Percentiles rank a stretch among this genome's conserved stretches.
Evolutionary conservation across 2,113 vertebrate species (phyloP).

Genomic region (Indicator maculatus): DNA sequence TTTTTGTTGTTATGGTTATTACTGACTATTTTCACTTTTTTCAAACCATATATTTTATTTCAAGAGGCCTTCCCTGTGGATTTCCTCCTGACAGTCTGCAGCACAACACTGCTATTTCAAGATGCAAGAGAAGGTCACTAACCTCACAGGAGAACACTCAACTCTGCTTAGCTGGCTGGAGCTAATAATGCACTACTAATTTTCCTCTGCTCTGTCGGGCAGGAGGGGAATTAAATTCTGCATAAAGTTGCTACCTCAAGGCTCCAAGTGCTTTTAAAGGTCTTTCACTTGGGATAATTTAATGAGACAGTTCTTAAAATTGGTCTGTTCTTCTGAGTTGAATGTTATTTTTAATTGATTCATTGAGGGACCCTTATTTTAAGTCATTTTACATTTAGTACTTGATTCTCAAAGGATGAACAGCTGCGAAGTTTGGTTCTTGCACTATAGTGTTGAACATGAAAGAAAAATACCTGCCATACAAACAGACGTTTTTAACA

Average conservation of each 20-base stretch:
- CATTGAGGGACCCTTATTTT: conserved; percentile 69
- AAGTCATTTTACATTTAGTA: conserved; percentile 66
- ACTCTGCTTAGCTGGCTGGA: conserved; percentile 70
- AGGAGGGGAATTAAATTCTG: conserved; percentile 73
- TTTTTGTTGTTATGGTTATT: conserved; percentile 49
- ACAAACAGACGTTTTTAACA: conserved; percentile 61
- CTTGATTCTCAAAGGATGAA: conserved; percentile 71
- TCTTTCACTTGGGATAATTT: conserved; percentile 74
- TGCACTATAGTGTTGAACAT: conserved; percentile 66
- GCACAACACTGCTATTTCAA: conserved; percentile 70
- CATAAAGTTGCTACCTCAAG: conserved; percentile 85
- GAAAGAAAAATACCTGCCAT: conserved; percentile 59
- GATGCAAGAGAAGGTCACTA: conserved; percentile 54
- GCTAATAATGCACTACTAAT: conserved; percentile 62
- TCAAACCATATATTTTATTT: conserved; percentile 66
- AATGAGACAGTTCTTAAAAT: conserved; percentile 61
- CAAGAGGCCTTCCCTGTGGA: conserved; percentile 71
- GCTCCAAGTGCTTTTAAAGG: conserved; percentile 80
- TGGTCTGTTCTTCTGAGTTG: conserved; percentile 65
- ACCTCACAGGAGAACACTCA: conserved; percentile 66
- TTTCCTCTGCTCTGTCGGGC: conserved; percentile 65
- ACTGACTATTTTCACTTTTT: conserved; percentile 39
- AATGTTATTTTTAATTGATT: conserved; percentile 18
- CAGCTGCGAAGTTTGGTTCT: conserved; percentile 63
- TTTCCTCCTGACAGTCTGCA: conserved; percentile 71